These are phyloP conservation scores for Pristionchus exspectatus DNA, from an alignment of 2,888 invertebrate species.

Conservation along the genomic window DNA sequence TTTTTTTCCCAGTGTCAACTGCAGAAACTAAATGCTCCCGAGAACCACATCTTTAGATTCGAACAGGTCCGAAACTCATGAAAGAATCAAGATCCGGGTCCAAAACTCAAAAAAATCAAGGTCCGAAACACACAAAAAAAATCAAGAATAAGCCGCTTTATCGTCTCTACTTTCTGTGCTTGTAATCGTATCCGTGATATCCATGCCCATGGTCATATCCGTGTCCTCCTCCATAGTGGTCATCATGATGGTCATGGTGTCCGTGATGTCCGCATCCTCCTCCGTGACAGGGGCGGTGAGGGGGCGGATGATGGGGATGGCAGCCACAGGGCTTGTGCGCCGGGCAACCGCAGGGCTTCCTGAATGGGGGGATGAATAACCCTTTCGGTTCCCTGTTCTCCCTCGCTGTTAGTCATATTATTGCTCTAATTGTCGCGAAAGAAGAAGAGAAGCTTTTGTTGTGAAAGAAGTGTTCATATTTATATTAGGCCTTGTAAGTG, in stretches of 20 bases:
- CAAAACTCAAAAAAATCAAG: background rate
- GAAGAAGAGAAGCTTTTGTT: too few relatives aligned
- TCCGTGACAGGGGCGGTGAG: background rate
- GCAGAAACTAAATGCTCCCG: too few relatives aligned
- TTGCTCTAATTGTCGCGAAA: too few relatives aligned
- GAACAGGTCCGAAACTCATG: too few relatives aligned
- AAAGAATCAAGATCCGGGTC: too few relatives aligned
- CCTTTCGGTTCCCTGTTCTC: too few relatives aligned
- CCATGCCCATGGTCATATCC: background rate
- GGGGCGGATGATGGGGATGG: background rate
- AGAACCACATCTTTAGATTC: too few relatives aligned
- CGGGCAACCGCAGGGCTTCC: constrained; percentile 29
- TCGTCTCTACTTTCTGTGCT: constrained; percentile 19
- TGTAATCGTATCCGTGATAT: background rate
- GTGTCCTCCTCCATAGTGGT: background rate
- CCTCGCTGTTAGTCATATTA: too few relatives aligned
- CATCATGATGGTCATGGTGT: background rate
- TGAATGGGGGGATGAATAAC: background rate
- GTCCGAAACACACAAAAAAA: background rate
- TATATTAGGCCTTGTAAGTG: too few relatives aligned
- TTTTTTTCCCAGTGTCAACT: too few relatives aligned
- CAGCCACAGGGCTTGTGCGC: background rate
- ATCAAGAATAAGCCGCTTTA: background rate
- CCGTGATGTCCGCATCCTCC: background rate
- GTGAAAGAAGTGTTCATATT: too few relatives aligned